Base-by-base conservation (phyloP, 2,888 invertebrate species). In the Priocnemis perturbator region DNA sequence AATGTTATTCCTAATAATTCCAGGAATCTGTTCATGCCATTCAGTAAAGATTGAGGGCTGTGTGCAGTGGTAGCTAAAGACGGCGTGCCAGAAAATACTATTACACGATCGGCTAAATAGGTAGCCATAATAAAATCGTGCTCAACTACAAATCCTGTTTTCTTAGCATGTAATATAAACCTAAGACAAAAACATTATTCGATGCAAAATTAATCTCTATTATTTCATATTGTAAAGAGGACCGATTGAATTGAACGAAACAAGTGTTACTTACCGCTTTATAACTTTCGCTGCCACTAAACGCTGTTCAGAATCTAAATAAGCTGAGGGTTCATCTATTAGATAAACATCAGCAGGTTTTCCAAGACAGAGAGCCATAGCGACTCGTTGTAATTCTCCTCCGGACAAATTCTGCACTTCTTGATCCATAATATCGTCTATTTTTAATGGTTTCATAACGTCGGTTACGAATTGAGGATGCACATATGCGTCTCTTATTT, bases 51-150 rank as follows among this genome's bases (percentile, higher is more conserved):
- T 89, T 97, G 96, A 0, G 99, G 99, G 81, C 95, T 92, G 87
- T 97, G 96, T 0, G 99, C 99, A 0, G 92, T 93, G 0, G 99
- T 97, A 69, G 94, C 90, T 0, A 98, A 93, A 0, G 98, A 98
- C 0, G 99, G 99, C 53, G 91, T 91, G 58, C 99, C 99, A 87
- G 99, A 99, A 89, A 99, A 98, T 59, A 99, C 99, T 79, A 99
- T 98, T 2, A 99, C 99, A 53, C 99, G 93, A 89, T 99, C 99
- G 0, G 99, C 98, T 74, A 98, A 92, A 90, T 99, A 99, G 0
- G 99, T 99, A 17, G 99, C 99, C 99, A 99, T 99, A 79, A 99
- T 99, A 90, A 99, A 99, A 91, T 99, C 99, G 94, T 99, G 99
- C 93, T 99, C 99, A 0, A 99, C 99, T 17, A 99, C 96, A 89